Conservation (phyloP, 2,113 vertebrate genomes). For the Myanophis thanlyinensis region DNA sequence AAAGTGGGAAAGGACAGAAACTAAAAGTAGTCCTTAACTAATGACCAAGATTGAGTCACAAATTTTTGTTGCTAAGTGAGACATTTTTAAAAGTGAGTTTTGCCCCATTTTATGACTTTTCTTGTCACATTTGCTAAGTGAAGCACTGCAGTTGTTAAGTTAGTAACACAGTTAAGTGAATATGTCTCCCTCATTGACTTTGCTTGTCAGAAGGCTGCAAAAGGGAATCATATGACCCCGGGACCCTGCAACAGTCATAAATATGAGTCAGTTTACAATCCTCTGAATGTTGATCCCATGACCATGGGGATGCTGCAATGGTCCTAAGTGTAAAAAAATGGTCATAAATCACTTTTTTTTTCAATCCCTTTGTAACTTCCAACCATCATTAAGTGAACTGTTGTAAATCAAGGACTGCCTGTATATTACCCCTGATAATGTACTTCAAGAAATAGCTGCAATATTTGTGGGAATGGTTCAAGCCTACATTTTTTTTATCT, state of each 20-base stretch:
- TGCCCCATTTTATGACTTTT: neutral
- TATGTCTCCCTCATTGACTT: neutral
- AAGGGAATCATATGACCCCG: neutral
- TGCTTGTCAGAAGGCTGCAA: neutral
- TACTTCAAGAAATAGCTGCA: neutral
- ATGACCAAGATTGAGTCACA: neutral
- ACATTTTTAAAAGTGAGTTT: neutral
- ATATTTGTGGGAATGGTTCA: neutral
- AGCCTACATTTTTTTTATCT: neutral
- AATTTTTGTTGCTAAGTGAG: neutral
- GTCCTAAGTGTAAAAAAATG: neutral
- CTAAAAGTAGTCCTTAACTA: neutral
- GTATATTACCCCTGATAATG: neutral
- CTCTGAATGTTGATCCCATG: neutral
- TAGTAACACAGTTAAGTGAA: neutral
- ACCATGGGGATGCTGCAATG: neutral
- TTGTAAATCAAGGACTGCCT: neutral
- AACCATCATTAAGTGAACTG: neutral
- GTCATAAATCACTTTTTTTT: neutral
- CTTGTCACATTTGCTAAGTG: neutral
- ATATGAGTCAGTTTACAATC: neutral
- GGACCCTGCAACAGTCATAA: neutral
- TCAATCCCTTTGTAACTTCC: neutral
- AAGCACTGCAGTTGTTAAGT: neutral
- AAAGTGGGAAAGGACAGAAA: neutral